Evolutionary conservation across 37 sponge, comb jelly and placozoan genomes (phyloP).

Genomic region (Cladorhizidae sp.): DNA sequence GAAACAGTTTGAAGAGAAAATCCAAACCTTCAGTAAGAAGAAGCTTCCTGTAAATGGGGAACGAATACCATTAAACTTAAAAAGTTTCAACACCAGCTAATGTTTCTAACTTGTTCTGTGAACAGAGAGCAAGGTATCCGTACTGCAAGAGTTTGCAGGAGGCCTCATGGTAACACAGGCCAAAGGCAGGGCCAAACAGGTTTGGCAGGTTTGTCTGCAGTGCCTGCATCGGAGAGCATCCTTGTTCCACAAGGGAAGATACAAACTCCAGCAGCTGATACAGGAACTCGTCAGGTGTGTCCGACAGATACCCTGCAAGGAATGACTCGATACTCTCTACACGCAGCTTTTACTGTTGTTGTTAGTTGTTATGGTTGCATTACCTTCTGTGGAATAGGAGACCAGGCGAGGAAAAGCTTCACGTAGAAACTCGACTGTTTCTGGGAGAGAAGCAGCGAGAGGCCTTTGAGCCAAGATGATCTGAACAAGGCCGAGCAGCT

Average conservation of each 20-base stretch:
- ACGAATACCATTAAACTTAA: neutral
- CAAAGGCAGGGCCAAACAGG: constrained; percentile 83
- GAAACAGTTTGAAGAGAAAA: constrained; percentile 43
- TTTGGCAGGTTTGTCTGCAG: constrained; percentile 62
- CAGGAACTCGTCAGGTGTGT: constrained; percentile 47
- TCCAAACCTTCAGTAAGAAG: constrained; percentile 57
- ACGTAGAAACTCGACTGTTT: constrained; percentile 22
- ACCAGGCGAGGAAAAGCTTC: constrained; percentile 23
- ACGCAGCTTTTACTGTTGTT: neutral
- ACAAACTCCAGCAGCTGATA: constrained; percentile 52
- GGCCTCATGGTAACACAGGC: constrained; percentile 34
- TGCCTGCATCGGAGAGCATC: constrained; percentile 26
- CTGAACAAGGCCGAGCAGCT: constrained; percentile 31
- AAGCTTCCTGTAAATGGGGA: constrained; percentile 16
- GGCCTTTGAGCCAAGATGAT: constrained; percentile 8
- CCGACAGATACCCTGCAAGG: constrained; percentile 63
- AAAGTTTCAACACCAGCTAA: neutral
- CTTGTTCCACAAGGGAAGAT: constrained; percentile 49
- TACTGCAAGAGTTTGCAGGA: constrained; percentile 67
- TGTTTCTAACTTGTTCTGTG: constrained; percentile 52
- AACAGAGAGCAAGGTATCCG: constrained; percentile 58
- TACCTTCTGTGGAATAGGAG: constrained; percentile 67
- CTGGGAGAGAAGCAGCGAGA: constrained; percentile 15
- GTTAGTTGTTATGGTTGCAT: neutral
- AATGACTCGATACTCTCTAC: neutral